Evolutionary conservation across 2,888 invertebrate genomes (phyloP), one percentile per base, ranked within the genome.

Genomic region (Protophormia terraenovae): DNA sequence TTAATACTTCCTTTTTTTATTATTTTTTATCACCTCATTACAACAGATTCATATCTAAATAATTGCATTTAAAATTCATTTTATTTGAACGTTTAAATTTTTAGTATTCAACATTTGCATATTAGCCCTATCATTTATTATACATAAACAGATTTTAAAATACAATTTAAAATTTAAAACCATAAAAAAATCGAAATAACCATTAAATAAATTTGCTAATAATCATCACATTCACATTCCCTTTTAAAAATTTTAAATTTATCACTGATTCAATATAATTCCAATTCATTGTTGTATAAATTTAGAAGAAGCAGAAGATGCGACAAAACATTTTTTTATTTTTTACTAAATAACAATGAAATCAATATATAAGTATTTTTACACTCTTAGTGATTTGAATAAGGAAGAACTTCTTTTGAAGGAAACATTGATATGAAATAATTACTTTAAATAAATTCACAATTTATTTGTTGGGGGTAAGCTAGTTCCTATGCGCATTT

Each of bases 71-170:
- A 45, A 45, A n/a, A n/a, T n/a, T n/a, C n/a, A n/a, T 45, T n/a
- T 7, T 1, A 47, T 19, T 8, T 47, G 7, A 47, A 2, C 19
- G 14, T 47, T 41, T 41, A 41, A 14, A 41, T 41, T 41, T 41
- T 50, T 50, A 32, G 32, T 32, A 32, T 35, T 27, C n/a, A n/a
- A n/a, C n/a, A n/a, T n/a, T n/a, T n/a, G n/a, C n/a, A n/a, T n/a
- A n/a, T n/a, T n/a, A 5, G 10, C 14, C 7, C 19, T 62, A 22
- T 62, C 62, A 5, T 24, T 22, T 62, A 27, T 35, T 38, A 22
- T 38, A 38, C 62, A 62, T 62, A 62, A 62, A 64, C 62, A 41
- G 38, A 38, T 64, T 64, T 14, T 64, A 64, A 41, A 38, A 41
- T 60, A 7, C 12, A 64, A 41, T 38, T 64, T 64, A 12, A 38